Percentiles rank a stretch among this genome's conserved stretches.
Conservation (phyloP, 2,113 vertebrate species). For the Microcebus griseorufus region DNA sequence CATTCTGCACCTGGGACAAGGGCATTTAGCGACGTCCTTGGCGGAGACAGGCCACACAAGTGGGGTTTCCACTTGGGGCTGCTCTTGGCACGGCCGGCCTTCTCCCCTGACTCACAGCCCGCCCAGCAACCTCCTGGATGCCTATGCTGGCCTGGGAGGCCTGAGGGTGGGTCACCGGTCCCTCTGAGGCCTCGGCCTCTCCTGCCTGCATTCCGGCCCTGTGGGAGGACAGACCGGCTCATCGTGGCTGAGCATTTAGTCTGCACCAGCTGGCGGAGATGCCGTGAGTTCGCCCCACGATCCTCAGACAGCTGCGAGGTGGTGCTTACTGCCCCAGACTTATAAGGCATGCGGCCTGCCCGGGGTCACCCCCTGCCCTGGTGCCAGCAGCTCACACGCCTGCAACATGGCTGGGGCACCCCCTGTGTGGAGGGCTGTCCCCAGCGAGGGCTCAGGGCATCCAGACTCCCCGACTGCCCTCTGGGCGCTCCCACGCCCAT, state of each 20-base stretch:
- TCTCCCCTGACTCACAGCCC: neutral
- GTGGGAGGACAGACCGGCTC: fast-evolving
- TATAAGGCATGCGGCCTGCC: neutral
- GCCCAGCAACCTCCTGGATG: fast-evolving
- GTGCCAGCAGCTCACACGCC: fast-evolving
- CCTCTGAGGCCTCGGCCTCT: too few species aligned
- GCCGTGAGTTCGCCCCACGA: fast-evolving
- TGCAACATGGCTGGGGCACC: fast-evolving
- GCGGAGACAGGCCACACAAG: fast-evolving
- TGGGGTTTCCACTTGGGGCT: fast-evolving
- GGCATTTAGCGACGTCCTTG: fast-evolving
- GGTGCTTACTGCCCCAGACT: fast-evolving
- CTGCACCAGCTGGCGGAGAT: fast-evolving
- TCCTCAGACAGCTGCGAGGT: neutral
- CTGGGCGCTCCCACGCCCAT: neutral
- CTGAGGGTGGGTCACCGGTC: fast-evolving
- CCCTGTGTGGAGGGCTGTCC: neutral
- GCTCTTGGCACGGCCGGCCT: neutral
- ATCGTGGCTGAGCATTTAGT: fast-evolving
- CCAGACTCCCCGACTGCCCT: neutral
- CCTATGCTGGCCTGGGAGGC: neutral
- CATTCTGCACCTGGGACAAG: fast-evolving
- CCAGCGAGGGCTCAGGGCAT: fast-evolving
- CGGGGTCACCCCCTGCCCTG: fast-evolving
- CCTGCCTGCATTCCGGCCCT: fast-evolving